These are phyloP conservation scores for Aplocera efformata DNA, from an alignment of 2,888 invertebrate genomes.

Conservation along the genomic window DNA sequence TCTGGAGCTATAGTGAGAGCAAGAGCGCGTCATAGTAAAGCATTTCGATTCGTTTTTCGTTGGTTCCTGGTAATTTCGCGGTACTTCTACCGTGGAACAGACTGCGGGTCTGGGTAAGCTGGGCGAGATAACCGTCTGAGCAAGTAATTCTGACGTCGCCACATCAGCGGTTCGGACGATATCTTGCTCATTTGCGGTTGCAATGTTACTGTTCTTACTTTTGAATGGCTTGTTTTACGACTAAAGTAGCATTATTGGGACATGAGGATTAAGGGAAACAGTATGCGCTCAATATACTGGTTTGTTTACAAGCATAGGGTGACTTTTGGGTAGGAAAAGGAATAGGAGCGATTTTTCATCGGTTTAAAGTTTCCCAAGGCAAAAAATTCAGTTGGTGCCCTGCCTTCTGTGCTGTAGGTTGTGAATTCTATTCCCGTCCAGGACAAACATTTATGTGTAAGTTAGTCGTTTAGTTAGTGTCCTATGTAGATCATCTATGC, in stretches of 20 bases:
- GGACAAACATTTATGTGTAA: no score
- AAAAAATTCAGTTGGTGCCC: neutral
- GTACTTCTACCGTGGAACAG: constrained; percentile 24
- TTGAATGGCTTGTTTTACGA: constrained; percentile 14
- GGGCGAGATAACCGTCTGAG: constrained; percentile 58
- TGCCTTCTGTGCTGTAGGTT: no score
- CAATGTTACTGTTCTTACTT: constrained; percentile 42
- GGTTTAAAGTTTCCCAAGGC: neutral
- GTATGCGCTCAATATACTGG: neutral
- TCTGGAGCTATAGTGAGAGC: no score
- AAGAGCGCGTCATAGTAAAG: no score
- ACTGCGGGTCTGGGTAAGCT: constrained; percentile 44
- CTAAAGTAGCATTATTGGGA: constrained; percentile 19
- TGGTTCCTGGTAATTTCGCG: neutral
- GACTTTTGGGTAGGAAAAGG: no score
- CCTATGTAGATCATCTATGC: no score
- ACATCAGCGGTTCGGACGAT: constrained; percentile 67
- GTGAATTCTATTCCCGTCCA: no score
- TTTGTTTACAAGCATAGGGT: neutral
- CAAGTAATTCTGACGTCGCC: constrained; percentile 63
- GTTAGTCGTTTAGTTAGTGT: no score
- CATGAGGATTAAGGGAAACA: neutral
- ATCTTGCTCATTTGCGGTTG: constrained; percentile 57
- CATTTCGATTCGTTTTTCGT: neutral
- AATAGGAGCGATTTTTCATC: neutral